These are phyloP conservation scores for Habrosyne pyritoides DNA, from an alignment of 2,888 invertebrate genomes.

Conservation along the genomic window DNA sequence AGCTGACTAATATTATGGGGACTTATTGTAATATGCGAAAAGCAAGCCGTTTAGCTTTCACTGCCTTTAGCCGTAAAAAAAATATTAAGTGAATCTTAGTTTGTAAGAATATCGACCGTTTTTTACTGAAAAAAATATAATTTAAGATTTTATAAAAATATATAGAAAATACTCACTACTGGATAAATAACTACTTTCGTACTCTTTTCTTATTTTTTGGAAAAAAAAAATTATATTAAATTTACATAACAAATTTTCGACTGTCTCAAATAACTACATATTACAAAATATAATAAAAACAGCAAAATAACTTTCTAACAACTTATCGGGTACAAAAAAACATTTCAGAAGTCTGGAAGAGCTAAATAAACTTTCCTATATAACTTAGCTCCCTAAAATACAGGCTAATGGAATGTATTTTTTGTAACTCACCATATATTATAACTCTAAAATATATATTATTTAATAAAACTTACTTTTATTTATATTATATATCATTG, in stretches of 20 bases:
- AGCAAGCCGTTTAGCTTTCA: constrained; percentile 35
- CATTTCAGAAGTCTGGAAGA: background rate
- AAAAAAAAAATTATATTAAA: no score
- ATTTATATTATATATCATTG: background rate
- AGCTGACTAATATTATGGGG: constrained; percentile 28
- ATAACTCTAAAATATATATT: background rate
- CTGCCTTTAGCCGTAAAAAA: constrained; percentile 31
- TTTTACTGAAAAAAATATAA: no score
- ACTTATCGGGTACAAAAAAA: no score
- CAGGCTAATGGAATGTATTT: constrained; percentile 3
- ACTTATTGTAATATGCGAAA: constrained; percentile 31
- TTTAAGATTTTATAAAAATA: no score
- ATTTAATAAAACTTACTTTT: background rate
- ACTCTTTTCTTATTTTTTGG: no score
- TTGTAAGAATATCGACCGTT: constrained; percentile 11
- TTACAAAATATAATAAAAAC: background rate
- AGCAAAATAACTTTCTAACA: background rate
- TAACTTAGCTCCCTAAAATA: background rate
- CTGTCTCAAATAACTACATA: background rate
- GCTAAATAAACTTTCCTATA: background rate
- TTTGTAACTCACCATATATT: background rate
- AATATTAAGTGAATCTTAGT: constrained; percentile 2
- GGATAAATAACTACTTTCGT: no score
- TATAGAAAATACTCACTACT: no score
- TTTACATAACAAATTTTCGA: no score